Conservation (phyloP, 2,113 vertebrate genomes). For the Labeo rohita region DNA sequence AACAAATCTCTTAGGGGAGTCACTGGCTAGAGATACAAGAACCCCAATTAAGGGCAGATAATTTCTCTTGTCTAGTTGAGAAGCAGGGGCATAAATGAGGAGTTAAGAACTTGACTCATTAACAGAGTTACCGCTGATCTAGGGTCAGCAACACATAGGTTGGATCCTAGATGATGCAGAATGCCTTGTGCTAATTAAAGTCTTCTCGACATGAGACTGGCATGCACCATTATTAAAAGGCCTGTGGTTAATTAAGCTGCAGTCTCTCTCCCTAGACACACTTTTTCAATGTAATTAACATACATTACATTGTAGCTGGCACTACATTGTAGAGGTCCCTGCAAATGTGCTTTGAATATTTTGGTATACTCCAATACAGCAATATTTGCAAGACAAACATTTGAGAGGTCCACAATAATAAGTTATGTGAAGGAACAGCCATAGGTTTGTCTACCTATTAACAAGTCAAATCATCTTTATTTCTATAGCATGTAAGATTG, state of each 20-base stretch:
- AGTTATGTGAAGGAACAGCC: background rate
- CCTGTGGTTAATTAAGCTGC: slow-evolving; percentile 52
- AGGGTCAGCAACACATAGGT: slow-evolving; percentile 44
- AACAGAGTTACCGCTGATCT: slow-evolving; percentile 22
- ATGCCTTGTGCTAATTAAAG: slow-evolving; percentile 50
- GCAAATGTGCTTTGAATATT: background rate
- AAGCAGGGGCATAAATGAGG: background rate
- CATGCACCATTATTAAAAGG: slow-evolving; percentile 43
- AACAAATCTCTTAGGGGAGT: background rate
- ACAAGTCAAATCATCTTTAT: background rate
- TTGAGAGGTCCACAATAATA: background rate
- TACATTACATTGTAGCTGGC: slow-evolving; percentile 5
- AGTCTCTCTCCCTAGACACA: slow-evolving; percentile 16
- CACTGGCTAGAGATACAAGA: background rate
- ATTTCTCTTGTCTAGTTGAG: background rate
- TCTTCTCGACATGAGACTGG: slow-evolving; percentile 28
- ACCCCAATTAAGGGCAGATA: background rate
- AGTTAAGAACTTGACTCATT: background rate
- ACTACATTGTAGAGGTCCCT: background rate
- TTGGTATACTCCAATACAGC: background rate
- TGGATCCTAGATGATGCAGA: slow-evolving; percentile 20
- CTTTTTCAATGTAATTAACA: slow-evolving; percentile 30
- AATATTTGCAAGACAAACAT: background rate
- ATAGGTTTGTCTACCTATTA: background rate
- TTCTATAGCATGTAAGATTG: too few species aligned